A percentile compares a stretch with the other conserved stretches of the same genome.
Evolutionary conservation across 2,888 invertebrate species (phyloP).

Genomic region (Apamea anceps): DNA sequence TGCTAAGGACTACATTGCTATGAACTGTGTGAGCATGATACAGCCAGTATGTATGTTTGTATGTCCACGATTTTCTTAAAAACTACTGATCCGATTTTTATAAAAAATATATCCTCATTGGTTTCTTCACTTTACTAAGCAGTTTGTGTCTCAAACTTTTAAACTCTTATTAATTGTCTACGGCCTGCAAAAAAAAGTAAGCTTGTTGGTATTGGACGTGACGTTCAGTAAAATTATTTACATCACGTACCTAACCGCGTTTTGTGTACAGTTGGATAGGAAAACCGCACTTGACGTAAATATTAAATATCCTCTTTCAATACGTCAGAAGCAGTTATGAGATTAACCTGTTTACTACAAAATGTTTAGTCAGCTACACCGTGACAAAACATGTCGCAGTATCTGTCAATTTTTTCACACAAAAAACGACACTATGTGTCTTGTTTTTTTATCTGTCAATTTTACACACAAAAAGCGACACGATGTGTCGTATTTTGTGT

Average conservation of each 20-base stretch:
- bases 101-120: background rate
- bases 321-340: background rate
- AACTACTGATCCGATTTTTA: too few relatives aligned
- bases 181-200: background rate
- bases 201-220: slow-evolving; percentile 24
- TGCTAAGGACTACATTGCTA: too few relatives aligned
- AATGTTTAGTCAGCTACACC: background rate
- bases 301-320: slow-evolving; percentile 12
- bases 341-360: slow-evolving; percentile 7
- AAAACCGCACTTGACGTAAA: slow-evolving; percentile 38
- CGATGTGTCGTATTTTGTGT: too few relatives aligned
- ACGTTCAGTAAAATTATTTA: slow-evolving; percentile 19
- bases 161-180: background rate
- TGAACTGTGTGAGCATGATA: too few relatives aligned
- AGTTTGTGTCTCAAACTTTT: background rate
- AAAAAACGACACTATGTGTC: too few relatives aligned
- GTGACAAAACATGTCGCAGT: background rate
- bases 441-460: too few relatives aligned
- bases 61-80: too few relatives aligned
- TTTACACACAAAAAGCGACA: too few relatives aligned
- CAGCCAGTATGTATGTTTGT: too few relatives aligned
- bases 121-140: background rate
- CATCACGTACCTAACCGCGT: slow-evolving; percentile 18
- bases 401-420: background rate
- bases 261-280: background rate